Percentiles rank a stretch among this genome's conserved stretches.
Evolutionary conservation across 2,113 vertebrate species (phyloP).

Genomic region (Columba livia): DNA sequence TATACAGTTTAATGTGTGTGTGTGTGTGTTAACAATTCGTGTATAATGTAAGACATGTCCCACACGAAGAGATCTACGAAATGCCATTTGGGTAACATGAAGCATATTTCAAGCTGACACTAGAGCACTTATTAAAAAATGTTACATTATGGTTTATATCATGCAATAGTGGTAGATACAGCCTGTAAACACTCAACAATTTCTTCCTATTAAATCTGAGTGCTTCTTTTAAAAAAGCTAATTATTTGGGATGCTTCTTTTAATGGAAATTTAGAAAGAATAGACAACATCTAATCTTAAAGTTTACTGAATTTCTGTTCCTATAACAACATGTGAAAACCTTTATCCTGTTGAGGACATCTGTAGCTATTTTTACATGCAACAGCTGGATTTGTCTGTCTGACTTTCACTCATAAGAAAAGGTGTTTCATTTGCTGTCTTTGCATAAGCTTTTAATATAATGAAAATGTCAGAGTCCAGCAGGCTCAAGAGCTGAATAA

Average conservation of each 20-base stretch:
- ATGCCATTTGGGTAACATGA: not conserved
- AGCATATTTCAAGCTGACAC: not conserved
- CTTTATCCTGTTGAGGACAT: constrained; percentile 74
- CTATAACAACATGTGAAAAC: constrained; percentile 78
- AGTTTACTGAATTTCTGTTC: constrained; percentile 74
- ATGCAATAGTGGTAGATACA: not conserved
- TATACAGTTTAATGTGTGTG: not conserved
- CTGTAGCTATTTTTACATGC: constrained; percentile 80
- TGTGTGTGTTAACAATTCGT: not conserved
- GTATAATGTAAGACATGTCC: not conserved
- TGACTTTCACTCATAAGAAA: constrained; percentile 69
- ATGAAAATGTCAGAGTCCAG: constrained; percentile 56
- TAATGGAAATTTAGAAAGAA: constrained; percentile 44
- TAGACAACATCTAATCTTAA: constrained; percentile 65
- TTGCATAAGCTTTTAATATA: constrained; percentile 55
- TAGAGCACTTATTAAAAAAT: not conserved
- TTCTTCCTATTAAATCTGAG: not conserved
- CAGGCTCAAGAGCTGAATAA: constrained; percentile 27
- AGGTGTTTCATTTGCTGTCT: constrained; percentile 52
- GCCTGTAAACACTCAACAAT: not conserved
- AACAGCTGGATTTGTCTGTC: constrained; percentile 80
- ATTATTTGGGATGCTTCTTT: not conserved
- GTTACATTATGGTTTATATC: not conserved
- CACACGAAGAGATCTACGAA: not conserved
- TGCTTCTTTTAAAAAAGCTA: not conserved